phyloP scores from a whole-genome alignment of 1,140 invertebrate genomes.

The Camponotus vicinus region DNA sequence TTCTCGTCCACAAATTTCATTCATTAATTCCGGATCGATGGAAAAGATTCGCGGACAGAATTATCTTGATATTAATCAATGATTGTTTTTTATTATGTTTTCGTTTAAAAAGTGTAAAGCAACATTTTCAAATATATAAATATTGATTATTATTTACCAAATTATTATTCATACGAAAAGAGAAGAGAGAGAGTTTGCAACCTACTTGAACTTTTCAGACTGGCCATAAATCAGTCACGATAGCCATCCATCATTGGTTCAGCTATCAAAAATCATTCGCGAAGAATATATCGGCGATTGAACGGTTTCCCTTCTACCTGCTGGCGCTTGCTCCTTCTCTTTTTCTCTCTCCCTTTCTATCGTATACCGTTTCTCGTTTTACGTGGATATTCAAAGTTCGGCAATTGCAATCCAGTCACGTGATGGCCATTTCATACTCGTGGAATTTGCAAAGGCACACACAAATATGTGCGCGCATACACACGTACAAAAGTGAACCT shows the following conservation, averaged over 20 bases:
- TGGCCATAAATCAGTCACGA: constrained; percentile 36
- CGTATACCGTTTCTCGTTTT: constrained; percentile 7
- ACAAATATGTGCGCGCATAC: not conserved
- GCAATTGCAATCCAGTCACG: constrained; percentile 57
- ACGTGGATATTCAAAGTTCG: constrained; percentile 44
- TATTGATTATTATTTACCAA: constrained; percentile 5
- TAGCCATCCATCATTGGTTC: constrained; percentile 22
- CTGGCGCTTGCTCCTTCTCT: constrained; percentile 21
- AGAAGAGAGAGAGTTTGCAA: not conserved
- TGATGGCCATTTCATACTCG: constrained; percentile 46
- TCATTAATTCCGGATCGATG: constrained; percentile 42
- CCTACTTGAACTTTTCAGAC: not conserved
- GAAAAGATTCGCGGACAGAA: not conserved
- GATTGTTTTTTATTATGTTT: not conserved
- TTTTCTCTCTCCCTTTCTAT: constrained; percentile 48
- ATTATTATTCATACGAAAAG: constrained; percentile 20
- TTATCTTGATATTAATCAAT: not conserved
- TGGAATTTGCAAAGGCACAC: constrained; percentile 11
- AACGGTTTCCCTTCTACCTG: constrained; percentile 21
- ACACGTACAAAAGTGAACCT: constrained; percentile 11
- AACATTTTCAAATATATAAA: not conserved
- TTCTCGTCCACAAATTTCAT: constrained; percentile 16
- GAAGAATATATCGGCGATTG: constrained; percentile 62
- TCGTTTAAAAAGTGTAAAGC: not conserved
- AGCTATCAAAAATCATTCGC: constrained; percentile 64